phyloP scores from a whole-genome alignment of 2,113 vertebrate species.

The Lampris megalopsis region DNA sequence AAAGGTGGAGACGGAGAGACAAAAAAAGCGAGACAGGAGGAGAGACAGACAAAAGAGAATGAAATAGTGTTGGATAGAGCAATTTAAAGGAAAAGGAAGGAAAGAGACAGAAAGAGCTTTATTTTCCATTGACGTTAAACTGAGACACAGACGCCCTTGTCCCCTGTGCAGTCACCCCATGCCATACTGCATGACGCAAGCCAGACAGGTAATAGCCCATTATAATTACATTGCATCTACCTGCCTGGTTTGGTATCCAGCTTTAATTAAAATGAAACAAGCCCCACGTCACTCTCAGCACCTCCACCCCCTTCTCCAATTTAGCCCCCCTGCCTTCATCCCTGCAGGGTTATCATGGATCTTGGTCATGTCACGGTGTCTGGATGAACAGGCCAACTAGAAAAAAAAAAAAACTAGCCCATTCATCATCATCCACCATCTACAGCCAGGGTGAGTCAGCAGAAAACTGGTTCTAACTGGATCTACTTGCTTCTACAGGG shows the following conservation, averaged over 20 bases:
- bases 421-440: conserved; percentile 1
- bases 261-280: neutral
- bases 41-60: neutral
- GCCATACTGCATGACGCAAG: no score
- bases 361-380: neutral
- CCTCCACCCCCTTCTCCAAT: neutral
- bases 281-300: neutral
- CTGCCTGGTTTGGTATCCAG: neutral
- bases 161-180: no score
- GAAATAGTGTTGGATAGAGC: no score
- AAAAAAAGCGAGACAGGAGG: neutral
- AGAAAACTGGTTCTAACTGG: neutral
- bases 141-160: no score
- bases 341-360: neutral
- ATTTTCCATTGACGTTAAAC: no score
- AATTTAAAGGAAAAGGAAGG: no score
- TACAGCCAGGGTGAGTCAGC: neutral
- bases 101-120: no score
- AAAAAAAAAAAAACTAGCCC: no score
- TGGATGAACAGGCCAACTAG: neutral
- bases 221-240: neutral
- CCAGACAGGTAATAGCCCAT: neutral
- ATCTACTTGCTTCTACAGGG: neutral
- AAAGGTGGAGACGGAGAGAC: neutral
- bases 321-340: neutral